phyloP scores from a whole-genome alignment of 2,888 invertebrate species.

The Mesochorus sp. region DNA sequence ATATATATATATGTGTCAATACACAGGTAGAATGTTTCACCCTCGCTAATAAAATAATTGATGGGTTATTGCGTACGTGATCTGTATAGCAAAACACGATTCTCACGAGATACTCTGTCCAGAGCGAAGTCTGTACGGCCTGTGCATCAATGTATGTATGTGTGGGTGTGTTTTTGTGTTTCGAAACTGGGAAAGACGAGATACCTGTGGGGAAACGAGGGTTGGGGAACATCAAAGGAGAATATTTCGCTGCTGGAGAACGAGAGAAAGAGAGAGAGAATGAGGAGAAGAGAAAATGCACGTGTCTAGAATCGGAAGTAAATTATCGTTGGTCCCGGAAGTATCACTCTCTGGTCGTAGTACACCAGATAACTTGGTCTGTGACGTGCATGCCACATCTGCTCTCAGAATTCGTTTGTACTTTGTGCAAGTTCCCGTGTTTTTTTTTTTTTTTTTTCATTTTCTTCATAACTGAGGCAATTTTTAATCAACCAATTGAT shows the following conservation, averaged over 20 bases:
- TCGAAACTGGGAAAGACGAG: constrained; percentile 22
- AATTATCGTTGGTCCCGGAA: constrained; percentile 63
- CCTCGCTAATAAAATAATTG: constrained; percentile 64
- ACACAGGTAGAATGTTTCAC: neutral
- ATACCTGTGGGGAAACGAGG: constrained; percentile 9
- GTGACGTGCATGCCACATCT: constrained; percentile 48
- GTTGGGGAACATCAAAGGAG: constrained; percentile 58
- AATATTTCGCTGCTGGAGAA: constrained; percentile 1
- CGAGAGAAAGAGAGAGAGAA: constrained; percentile 19
- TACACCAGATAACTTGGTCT: constrained; percentile 25
- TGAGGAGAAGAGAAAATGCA: constrained; percentile 30
- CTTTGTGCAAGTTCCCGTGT: neutral
- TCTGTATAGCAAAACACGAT: constrained; percentile 40
- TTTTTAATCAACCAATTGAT: too few species aligned
- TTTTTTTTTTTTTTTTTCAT: neutral
- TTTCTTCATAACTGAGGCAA: neutral
- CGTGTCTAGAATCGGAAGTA: constrained; percentile 66
- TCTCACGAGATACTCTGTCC: constrained; percentile 7
- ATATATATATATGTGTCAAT: neutral
- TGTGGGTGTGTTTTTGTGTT: neutral
- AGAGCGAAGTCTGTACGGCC: neutral
- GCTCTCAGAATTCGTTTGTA: constrained; percentile 4
- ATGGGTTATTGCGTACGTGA: constrained; percentile 65
- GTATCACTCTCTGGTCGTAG: constrained; percentile 47
- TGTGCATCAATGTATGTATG: neutral